Base-by-base conservation (phyloP, 2,888 invertebrate species). In the Drosophila multiciliata region DNA sequence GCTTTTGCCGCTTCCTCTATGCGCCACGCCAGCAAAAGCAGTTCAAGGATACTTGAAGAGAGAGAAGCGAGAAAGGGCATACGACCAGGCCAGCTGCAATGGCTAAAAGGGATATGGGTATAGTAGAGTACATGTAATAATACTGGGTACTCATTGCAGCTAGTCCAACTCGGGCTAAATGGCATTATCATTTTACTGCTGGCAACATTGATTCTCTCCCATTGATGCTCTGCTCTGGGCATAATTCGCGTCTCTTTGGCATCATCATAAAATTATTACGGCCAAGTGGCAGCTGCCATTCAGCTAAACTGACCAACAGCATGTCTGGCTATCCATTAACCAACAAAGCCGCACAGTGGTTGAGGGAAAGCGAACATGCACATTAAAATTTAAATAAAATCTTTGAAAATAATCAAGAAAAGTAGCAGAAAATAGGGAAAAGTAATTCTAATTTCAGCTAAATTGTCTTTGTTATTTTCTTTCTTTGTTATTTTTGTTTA, bases 191-290 rank as follows among this genome's bases (percentile, higher is more conserved):
- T 87, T 87, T 78, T 58, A 78, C 60, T 35, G 26, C 59, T 26
- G 38, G 35, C 66, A 36, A 57, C 83, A 83, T 86, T 73, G 83
- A 76, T 80, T 74, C 67, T 62, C 49, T 61, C 50, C 38, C 60
- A 38, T 53, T 45, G 40, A 38, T 54, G 48, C 59, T 45, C 23
- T 54, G 48, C 59, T 50, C 23, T 26, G 20, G 26, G 38, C 59
- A 65, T 55, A 66, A 77, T 80, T 72, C 70, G 57, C 69, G 69
- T 72, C 73, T 68, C 69, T 66, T 74, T 73, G 79, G 79, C 90
- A 87, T 82, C 89, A 84, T 84, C 89, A 82, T 89, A 82, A 85
- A 89, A 85, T 68, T 87, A 82, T 87, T 82, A 77, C 63, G 69
- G 40, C 58, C 63, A 66, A 70, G 60, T 70, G 80, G 69, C 77